Evolutionary conservation across 2,888 invertebrate species (phyloP).

Genomic region (Stenoptilia bipunctidactyla): DNA sequence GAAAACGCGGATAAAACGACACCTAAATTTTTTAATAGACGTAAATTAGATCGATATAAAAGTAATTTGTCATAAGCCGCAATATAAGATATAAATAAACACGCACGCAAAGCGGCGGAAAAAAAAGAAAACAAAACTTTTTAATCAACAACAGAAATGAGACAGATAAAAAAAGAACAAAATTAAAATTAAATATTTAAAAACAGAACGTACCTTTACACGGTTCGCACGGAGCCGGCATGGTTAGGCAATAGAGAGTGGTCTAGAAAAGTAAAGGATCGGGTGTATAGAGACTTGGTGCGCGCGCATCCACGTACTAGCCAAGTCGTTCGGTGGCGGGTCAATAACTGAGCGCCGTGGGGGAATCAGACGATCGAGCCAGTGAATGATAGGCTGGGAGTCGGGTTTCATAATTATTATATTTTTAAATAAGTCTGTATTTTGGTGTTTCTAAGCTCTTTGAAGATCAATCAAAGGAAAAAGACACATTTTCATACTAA

Average conservation of each 20-base stretch:
- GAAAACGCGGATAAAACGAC: too few species aligned
- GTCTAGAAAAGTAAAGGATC: slow-evolving; percentile 22
- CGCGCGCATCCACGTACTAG: slow-evolving; percentile 35
- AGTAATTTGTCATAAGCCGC: too few species aligned
- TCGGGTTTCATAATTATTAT: too few species aligned
- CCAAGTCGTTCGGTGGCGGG: slow-evolving; percentile 30
- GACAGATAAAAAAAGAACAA: slow-evolving; percentile 3
- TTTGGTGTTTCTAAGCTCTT: too few species aligned
- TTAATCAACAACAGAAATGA: not conserved
- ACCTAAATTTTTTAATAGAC: too few species aligned
- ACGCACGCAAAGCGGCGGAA: too few species aligned
- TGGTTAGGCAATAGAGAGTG: slow-evolving; percentile 22
- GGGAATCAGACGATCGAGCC: slow-evolving; percentile 42
- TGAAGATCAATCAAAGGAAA: too few species aligned
- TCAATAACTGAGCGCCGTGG: slow-evolving; percentile 60
- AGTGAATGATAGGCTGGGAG: slow-evolving; percentile 7
- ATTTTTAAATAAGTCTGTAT: too few species aligned
- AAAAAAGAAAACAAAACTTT: too few species aligned
- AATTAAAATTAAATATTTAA: slow-evolving; percentile 3
- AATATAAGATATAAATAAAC: too few species aligned
- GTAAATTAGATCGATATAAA: too few species aligned
- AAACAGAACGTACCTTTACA: slow-evolving; percentile 44
- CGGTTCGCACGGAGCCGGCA: slow-evolving; percentile 61
- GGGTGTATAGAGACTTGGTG: slow-evolving; percentile 20
- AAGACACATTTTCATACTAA: too few species aligned